A percentile compares a stretch with the other conserved stretches of the same genome.
Conservation (phyloP, 2,797 vertebrate species). For the Masticophis lateralis region DNA sequence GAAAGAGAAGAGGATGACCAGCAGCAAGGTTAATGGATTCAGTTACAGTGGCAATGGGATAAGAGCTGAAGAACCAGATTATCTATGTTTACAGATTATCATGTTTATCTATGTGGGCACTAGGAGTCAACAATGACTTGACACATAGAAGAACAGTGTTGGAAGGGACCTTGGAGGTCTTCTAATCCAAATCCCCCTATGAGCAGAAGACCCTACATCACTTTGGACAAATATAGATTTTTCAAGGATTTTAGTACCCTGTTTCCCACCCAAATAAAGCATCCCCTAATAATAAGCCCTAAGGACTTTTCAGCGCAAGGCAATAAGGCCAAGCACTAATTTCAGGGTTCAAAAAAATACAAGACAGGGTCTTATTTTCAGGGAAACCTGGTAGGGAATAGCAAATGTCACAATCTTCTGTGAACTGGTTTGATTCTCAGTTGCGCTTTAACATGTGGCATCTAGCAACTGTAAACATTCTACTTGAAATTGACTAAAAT, state of each 20-base stretch:
- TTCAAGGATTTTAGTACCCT: background rate
- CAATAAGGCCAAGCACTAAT: too few species aligned
- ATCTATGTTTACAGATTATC: too few species aligned
- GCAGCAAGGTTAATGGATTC: background rate
- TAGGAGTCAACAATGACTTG: background rate
- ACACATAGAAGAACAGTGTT: background rate
- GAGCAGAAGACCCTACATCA: background rate
- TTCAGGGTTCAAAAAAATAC: too few species aligned
- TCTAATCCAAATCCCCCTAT: background rate
- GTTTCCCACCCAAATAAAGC: too few species aligned
- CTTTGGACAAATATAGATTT: background rate
- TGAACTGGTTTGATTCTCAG: background rate
- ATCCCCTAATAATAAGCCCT: too few species aligned
- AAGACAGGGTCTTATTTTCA: too few species aligned
- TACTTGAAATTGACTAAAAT: background rate
- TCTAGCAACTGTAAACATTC: background rate
- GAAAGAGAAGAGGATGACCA: background rate
- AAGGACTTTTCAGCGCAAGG: too few species aligned
- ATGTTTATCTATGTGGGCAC: background rate
- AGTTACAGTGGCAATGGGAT: background rate
- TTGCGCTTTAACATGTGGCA: background rate
- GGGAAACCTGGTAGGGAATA: background rate
- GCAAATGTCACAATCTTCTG: background rate
- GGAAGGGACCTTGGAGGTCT: background rate
- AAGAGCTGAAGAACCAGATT: background rate